Evolutionary conservation across 2,888 invertebrate genomes (phyloP).

Genomic region (Molanna angustata): DNA sequence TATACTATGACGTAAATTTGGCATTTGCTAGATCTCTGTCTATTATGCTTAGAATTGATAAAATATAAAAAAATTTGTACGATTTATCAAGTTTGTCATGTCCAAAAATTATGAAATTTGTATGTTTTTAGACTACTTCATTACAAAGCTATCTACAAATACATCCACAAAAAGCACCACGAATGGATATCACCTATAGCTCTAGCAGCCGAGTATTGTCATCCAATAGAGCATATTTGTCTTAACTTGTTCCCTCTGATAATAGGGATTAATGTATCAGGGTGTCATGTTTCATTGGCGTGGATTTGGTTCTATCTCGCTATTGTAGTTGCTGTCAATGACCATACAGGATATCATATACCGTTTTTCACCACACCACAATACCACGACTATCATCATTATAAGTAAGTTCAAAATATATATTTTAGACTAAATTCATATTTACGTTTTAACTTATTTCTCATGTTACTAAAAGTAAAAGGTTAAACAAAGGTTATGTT

Average conservation of each 20-base stretch:
- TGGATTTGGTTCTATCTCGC: neutral
- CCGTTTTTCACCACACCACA: neutral
- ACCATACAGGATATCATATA: neutral
- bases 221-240: neutral
- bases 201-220: neutral
- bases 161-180: neutral
- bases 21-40: too few species aligned
- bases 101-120: too few species aligned
- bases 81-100: too few species aligned
- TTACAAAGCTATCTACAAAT: slow-evolving; percentile 68
- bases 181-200: neutral
- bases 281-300: neutral
- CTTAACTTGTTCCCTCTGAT: neutral
- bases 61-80: too few species aligned
- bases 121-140: slow-evolving; percentile 70
- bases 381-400: neutral
- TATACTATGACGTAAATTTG: too few species aligned
- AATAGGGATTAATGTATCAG: neutral
- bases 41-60: too few species aligned
- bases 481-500: too few species aligned
- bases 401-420: neutral
- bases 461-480: too few species aligned
- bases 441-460: too few species aligned
- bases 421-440: too few species aligned
- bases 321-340: neutral